Evolutionary conservation across 2,797 vertebrate species (phyloP).

Genomic region (Odontamblyopus lacepedii): DNA sequence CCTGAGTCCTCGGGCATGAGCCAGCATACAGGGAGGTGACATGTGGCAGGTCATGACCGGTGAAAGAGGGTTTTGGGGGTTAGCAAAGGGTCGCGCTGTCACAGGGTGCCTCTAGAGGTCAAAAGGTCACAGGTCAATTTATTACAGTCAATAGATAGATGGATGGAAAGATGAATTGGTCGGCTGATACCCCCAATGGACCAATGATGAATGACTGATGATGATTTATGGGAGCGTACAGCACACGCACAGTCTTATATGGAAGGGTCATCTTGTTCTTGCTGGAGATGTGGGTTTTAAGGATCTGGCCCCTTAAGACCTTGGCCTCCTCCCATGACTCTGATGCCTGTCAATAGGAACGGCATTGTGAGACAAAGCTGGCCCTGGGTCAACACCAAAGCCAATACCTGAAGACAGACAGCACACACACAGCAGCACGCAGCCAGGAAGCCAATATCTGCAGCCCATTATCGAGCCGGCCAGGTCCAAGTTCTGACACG

Average conservation of each 20-base stretch:
- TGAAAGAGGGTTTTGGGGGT: constrained; percentile 20
- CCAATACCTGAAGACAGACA: constrained; percentile 71
- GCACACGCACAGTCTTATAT: constrained; percentile 6
- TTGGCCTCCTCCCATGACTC: constrained; percentile 58
- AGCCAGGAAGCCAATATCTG: constrained; percentile 69
- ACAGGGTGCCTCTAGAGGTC: constrained; percentile 34
- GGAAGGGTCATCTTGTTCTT: constrained; percentile 17
- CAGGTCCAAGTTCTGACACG: constrained; percentile 74
- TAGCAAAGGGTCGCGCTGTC: constrained; percentile 25
- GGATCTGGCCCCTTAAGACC: constrained; percentile 42
- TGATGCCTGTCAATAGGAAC: constrained; percentile 64
- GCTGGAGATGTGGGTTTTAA: constrained; percentile 27
- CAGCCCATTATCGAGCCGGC: constrained; percentile 74
- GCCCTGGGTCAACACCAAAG: constrained; percentile 75
- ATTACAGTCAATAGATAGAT: constrained; percentile 55
- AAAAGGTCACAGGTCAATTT: constrained; percentile 44
- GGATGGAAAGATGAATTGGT: constrained; percentile 42
- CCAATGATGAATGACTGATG: constrained; percentile 41
- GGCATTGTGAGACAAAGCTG: constrained; percentile 55
- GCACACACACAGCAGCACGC: constrained; percentile 38
- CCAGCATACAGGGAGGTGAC: constrained; percentile 34
- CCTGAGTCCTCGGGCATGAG: constrained; percentile 12
- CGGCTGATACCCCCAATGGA: constrained; percentile 34
- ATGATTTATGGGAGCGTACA: constrained; percentile 30
- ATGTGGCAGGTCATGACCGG: constrained; percentile 48